phyloP scores from a whole-genome alignment of 2,113 vertebrate genomes.

The Synodontis membranacea region DNA sequence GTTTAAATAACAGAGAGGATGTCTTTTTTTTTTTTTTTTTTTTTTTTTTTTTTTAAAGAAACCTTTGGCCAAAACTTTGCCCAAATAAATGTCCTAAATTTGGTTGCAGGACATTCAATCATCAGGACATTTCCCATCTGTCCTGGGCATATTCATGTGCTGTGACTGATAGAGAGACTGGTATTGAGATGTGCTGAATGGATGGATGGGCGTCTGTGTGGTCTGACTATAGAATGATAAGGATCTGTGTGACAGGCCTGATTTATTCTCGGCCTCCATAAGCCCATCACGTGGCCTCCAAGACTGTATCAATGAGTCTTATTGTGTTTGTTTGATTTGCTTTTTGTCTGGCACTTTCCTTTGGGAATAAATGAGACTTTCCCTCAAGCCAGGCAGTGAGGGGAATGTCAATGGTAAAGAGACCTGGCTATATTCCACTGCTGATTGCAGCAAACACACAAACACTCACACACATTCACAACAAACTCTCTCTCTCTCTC shows the following conservation, averaged over 20 bases:
- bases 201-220: constrained; percentile 70
- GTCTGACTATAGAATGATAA: constrained; percentile 68
- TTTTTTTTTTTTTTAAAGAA: constrained; percentile 21
- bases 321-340: constrained; percentile 76
- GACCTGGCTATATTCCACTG: constrained; percentile 71
- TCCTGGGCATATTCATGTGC: neutral
- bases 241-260: constrained; percentile 47
- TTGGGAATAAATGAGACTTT: constrained; percentile 70
- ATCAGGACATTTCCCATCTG: constrained; percentile 33
- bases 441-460: constrained; percentile 60
- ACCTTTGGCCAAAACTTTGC: neutral
- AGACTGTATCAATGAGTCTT: constrained; percentile 70
- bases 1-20: neutral
- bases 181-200: constrained; percentile 57
- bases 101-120: constrained; percentile 27
- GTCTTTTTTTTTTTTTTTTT: neutral
- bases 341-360: constrained; percentile 66
- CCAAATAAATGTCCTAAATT: constrained; percentile 27
- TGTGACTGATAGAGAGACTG: constrained; percentile 16
- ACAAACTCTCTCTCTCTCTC: constrained; percentile 23
- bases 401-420: constrained; percentile 78
- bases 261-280: constrained; percentile 65
- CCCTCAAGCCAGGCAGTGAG: constrained; percentile 73
- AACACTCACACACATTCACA: constrained; percentile 31
- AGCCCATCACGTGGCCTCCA: constrained; percentile 59